These are phyloP conservation scores for Drosophila hamatofila DNA, from an alignment of 2,888 invertebrate species.

Conservation along the genomic window DNA sequence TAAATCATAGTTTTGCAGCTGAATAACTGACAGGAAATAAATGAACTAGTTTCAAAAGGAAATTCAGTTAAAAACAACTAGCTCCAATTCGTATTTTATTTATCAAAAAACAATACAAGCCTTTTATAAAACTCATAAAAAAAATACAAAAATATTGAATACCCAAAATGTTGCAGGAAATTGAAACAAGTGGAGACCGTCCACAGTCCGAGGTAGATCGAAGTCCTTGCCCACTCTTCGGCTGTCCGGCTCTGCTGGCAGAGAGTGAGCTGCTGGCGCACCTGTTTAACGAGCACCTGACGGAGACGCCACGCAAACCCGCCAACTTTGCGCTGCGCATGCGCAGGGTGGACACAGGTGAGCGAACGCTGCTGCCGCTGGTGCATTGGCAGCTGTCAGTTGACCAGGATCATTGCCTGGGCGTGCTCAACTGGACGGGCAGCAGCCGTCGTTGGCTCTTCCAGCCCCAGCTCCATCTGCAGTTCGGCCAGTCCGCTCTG, in stretches of 20 bases:
- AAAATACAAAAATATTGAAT: background rate
- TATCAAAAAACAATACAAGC: no score
- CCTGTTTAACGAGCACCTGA: slow-evolving; percentile 24
- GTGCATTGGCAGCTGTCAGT: slow-evolving; percentile 3
- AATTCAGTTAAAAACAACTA: no score
- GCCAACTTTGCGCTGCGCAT: slow-evolving; percentile 20
- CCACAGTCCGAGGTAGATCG: background rate
- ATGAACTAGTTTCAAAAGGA: no score
- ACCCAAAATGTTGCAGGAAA: background rate
- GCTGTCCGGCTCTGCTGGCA: slow-evolving; percentile 4
- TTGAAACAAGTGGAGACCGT: background rate
- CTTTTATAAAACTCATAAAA: no score
- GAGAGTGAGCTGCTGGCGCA: slow-evolving; percentile 30
- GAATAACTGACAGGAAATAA: no score
- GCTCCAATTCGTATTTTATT: no score
- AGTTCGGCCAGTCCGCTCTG: background rate
- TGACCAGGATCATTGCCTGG: slow-evolving; percentile 30
- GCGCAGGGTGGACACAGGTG: slow-evolving; percentile 19
- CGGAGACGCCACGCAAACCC: background rate
- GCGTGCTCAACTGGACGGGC: slow-evolving; percentile 36
- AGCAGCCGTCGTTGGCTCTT: background rate
- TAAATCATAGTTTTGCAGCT: no score
- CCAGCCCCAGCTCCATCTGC: slow-evolving; percentile 18
- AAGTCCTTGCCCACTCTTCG: slow-evolving; percentile 7
- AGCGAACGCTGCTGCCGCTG: slow-evolving; percentile 29